phyloP scores from a whole-genome alignment of 2,797 vertebrate species.

The Aeoliscus strigatus region DNA sequence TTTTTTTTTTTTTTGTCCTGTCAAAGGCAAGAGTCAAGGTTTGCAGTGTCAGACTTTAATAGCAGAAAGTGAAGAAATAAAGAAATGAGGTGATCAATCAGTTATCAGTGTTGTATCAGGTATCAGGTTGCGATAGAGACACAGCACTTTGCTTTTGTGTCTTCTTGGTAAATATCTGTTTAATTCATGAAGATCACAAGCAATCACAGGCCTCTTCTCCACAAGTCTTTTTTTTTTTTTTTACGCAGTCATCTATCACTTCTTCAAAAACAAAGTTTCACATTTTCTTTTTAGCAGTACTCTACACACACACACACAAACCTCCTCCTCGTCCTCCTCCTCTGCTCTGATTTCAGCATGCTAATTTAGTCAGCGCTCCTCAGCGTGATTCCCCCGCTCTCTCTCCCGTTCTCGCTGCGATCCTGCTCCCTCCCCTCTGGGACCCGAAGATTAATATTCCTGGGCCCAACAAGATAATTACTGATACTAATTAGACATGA shows the following conservation, averaged over 20 bases:
- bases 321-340: slow-evolving; percentile 32
- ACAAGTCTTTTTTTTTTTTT: slow-evolving; percentile 2
- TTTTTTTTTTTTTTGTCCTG: slow-evolving; percentile 15
- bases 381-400: slow-evolving; percentile 76
- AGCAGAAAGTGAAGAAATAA: slow-evolving; percentile 1
- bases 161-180: background rate
- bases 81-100: slow-evolving; percentile 1
- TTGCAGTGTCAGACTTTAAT: slow-evolving; percentile 6
- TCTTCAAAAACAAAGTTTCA: slow-evolving; percentile 57
- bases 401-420: slow-evolving; percentile 71
- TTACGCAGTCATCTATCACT: slow-evolving; percentile 17
- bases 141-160: no score
- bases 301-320: slow-evolving; percentile 7
- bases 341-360: slow-evolving; percentile 74
- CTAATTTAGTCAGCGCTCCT: slow-evolving; percentile 78
- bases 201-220: slow-evolving; percentile 1
- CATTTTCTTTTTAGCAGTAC: slow-evolving; percentile 41
- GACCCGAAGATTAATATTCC: slow-evolving; percentile 93
- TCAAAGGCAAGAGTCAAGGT: slow-evolving; percentile 43
- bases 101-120: background rate
- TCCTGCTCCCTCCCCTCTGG: slow-evolving; percentile 82
- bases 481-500: slow-evolving; percentile 99
- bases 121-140: no score
- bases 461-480: slow-evolving; percentile 94
- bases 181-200: background rate